Conservation (phyloP, 2,797 vertebrate genomes). For the Falco berigora region DNA sequence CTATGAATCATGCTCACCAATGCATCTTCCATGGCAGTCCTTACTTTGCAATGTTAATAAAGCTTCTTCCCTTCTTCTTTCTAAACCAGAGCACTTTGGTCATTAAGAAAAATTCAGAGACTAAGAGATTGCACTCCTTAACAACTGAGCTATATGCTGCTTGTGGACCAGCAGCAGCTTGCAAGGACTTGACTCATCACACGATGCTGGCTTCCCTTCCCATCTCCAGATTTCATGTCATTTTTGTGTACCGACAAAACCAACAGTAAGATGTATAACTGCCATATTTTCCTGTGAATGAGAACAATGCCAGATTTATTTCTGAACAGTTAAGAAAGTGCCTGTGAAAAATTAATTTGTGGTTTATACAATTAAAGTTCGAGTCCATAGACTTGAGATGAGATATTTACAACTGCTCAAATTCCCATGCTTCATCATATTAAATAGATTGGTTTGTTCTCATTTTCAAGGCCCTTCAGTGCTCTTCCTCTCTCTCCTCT, state of each 20-base stretch:
- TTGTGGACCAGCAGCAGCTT: neutral
- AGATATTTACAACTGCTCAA: neutral
- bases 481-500: neutral
- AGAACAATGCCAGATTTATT: neutral
- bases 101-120: neutral
- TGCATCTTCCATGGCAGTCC: neutral
- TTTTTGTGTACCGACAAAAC: neutral
- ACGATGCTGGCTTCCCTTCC: neutral
- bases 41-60: neutral
- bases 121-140: neutral
- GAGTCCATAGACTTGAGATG: neutral
- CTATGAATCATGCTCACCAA: neutral
- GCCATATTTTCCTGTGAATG: neutral
- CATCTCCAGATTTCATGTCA: neutral
- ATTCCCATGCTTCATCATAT: neutral
- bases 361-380: neutral
- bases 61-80: neutral
- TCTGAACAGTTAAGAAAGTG: neutral
- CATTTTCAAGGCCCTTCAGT: neutral
- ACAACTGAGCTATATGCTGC: neutral
- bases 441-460: neutral
- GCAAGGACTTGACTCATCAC: neutral
- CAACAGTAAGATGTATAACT: neutral
- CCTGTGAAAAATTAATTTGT: neutral
- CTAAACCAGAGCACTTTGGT: neutral